These are phyloP conservation scores for Urophycis tenuis DNA, from an alignment of 2,797 vertebrate genomes.

Conservation along the genomic window DNA sequence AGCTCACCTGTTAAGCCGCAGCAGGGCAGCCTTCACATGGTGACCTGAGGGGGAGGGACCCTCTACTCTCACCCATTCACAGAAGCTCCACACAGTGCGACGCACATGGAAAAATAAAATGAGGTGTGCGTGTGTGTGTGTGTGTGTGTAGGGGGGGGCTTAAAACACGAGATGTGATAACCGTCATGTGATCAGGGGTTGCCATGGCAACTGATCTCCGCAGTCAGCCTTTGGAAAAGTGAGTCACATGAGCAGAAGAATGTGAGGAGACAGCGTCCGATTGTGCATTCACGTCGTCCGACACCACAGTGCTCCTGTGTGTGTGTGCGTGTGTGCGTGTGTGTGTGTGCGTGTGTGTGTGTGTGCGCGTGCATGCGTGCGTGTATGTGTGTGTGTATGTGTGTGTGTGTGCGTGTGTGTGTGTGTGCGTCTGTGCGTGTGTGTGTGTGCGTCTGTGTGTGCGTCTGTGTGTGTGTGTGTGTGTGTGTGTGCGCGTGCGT, in stretches of 20 bases:
- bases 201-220: slow-evolving; percentile 77
- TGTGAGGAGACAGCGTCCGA: slow-evolving; percentile 60
- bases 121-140: background rate
- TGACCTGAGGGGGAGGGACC: background rate
- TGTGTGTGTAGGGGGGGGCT: slow-evolving; percentile 26
- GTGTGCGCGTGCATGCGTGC: slow-evolving; percentile 7
- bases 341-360: slow-evolving; percentile 3
- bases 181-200: slow-evolving; percentile 75
- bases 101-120: background rate
- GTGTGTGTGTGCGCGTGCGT: too few relatives aligned
- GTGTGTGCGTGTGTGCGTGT: slow-evolving; percentile 10
- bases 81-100: slow-evolving; percentile 24
- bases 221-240: slow-evolving; percentile 65
- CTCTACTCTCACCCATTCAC: slow-evolving; percentile 42
- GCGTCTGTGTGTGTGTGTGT: too few relatives aligned
- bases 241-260: slow-evolving; percentile 75
- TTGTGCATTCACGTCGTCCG: slow-evolving; percentile 43
- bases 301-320: slow-evolving; percentile 15
- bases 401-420: background rate
- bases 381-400: background rate
- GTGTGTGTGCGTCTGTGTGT: too few relatives aligned
- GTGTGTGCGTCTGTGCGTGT: background rate
- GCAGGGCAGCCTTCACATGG: background rate
- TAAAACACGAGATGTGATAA: slow-evolving; percentile 55
- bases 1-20: background rate